Base-by-base conservation (phyloP, 2,888 invertebrate species). In the Congeria kusceri region DNA sequence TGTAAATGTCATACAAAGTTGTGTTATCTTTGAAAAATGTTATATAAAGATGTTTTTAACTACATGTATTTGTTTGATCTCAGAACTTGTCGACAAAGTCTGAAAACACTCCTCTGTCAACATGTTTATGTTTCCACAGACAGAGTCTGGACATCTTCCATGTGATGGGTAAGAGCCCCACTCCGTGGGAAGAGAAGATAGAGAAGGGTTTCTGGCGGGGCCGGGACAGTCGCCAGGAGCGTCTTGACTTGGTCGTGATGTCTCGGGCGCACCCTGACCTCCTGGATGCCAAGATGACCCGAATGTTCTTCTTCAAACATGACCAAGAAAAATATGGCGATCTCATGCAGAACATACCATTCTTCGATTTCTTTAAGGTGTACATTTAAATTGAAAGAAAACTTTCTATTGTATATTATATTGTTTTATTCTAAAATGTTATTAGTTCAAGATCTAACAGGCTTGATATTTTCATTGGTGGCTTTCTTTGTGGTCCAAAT, bases 301-400 rank as follows among this genome's bases (percentile, higher is more conserved):
- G 98, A 92, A 98, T 98, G 94, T 99, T 99, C 94, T 99, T 99
- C 94, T 99, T 97, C 92, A 95, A 96, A 83, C 96, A 98, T 88
- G 95, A 97, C 93, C 96, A 96, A 92, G 94, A 96, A 25, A 95
- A 96, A 90, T 98, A 98, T 94, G 98, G 98, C 0, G 97, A 98
- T 18, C 96, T 96, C 91, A 95, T 95, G 81, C 96, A 96, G 23
- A 96, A 97, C 89, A 95, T 98, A 80, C 97, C 98, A 3, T 98
- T 99, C 93, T 97, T 97, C 92, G 96, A 97, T 84, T 99, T 99
- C 94, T 99, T 99, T 93, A 96, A 97, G 95, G 98, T 98, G 94
- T 65, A n/a, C n/a, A n/a, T n/a, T n/a, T n/a, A n/a, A n/a, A n/a
- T n/a, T n/a, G n/a, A n/a, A n/a, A n/a, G n/a, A 32, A 62, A 32